These are phyloP conservation scores for Sphyrna mokarran DNA, from an alignment of 2,113 vertebrate genomes.

Conservation along the genomic window DNA sequence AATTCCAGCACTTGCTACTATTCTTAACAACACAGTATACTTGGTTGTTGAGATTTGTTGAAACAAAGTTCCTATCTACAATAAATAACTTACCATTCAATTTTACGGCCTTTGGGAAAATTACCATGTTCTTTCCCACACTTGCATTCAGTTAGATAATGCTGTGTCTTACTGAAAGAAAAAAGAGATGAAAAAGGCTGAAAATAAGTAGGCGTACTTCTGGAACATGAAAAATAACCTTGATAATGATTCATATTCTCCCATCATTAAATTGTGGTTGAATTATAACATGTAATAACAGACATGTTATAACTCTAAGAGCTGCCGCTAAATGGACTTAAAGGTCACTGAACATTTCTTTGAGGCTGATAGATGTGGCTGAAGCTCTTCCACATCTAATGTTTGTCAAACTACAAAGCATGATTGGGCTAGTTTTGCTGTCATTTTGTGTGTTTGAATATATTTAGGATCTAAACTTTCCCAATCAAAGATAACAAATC, in stretches of 20 bases:
- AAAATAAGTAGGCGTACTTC: neutral
- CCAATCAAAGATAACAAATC: neutral
- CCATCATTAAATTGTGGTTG: slow-evolving; percentile 18
- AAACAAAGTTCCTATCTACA: neutral
- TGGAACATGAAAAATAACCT: slow-evolving; percentile 9
- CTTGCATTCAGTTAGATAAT: neutral
- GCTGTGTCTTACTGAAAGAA: neutral
- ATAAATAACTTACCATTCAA: neutral
- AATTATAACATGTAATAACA: slow-evolving; percentile 20
- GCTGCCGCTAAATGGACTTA: slow-evolving; percentile 11
- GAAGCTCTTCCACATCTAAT: slow-evolving; percentile 17
- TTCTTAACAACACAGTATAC: neutral
- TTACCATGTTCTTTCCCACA: no score
- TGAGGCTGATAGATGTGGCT: slow-evolving; percentile 14
- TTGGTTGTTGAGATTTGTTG: neutral
- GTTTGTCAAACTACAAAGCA: neutral
- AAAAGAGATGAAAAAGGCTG: neutral
- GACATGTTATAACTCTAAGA: neutral
- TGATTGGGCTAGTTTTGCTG: neutral
- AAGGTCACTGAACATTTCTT: neutral
- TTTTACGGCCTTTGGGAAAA: neutral
- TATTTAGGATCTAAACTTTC: neutral
- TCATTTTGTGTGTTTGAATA: neutral
- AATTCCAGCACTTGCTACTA: neutral
- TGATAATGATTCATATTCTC: slow-evolving; percentile 21